These are phyloP conservation scores for Matsumyia berberina DNA, from an alignment of 2,888 invertebrate genomes.

Conservation along the genomic window DNA sequence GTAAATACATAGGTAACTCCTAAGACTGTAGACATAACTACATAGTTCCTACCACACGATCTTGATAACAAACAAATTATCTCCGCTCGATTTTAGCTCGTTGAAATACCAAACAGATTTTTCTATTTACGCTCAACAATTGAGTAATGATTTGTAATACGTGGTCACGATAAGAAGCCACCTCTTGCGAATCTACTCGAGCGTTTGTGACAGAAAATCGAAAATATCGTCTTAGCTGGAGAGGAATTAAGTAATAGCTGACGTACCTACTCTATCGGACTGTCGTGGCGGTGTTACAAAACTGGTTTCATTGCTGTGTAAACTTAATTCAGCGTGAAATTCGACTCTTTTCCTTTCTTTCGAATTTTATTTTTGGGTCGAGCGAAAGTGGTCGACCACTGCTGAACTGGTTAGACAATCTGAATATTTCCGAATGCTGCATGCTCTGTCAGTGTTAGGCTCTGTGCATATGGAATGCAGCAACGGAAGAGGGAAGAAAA, in stretches of 20 bases:
- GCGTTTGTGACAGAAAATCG: slow-evolving; percentile 16
- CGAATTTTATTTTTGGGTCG: slow-evolving; percentile 61
- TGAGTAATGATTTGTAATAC: slow-evolving; percentile 57
- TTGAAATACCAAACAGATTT: slow-evolving; percentile 13
- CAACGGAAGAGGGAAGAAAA: background rate
- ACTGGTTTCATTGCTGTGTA: slow-evolving; percentile 51
- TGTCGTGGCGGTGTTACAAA: slow-evolving; percentile 50
- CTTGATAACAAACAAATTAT: slow-evolving; percentile 40
- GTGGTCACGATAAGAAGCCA: slow-evolving; percentile 51
- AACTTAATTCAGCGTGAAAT: slow-evolving; percentile 43
- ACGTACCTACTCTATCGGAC: background rate
- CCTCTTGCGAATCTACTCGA: background rate
- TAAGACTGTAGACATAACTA: no score
- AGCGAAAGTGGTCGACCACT: slow-evolving; percentile 65
- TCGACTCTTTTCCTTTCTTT: slow-evolving; percentile 56
- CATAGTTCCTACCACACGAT: background rate
- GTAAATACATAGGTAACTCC: background rate
- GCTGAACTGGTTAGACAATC: slow-evolving; percentile 29
- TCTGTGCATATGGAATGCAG: slow-evolving; percentile 22
- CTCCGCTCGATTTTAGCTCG: slow-evolving; percentile 26
- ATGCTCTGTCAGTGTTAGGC: background rate
- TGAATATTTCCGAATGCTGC: no score
- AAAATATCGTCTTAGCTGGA: slow-evolving; percentile 13
- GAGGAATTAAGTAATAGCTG: slow-evolving; percentile 56
- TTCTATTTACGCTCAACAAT: slow-evolving; percentile 31